Evolutionary conservation across 2,888 invertebrate species (phyloP), one percentile per base, ranked within the genome.

Genomic region (Criorhina ranunculi): DNA sequence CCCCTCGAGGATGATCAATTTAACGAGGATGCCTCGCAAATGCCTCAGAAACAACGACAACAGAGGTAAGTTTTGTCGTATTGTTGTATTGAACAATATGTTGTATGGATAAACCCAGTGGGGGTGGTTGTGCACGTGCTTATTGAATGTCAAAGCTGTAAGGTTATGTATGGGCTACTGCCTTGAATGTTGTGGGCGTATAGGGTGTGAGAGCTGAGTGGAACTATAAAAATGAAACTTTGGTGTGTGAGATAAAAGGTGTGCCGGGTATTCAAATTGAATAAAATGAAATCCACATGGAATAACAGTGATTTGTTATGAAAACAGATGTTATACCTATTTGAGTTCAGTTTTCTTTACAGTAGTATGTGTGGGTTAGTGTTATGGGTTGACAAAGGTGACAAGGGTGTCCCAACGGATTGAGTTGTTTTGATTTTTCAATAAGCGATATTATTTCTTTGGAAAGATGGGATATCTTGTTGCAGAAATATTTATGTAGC

Each of bases 1-100:
- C 87, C 89, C 7, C 83, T 90, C 29, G 91, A 92, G 81, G 91
- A 91, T 87, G 92, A 92, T 86, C 89, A 89, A 78, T 92, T 92
- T 87, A 89, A 89, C 67, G 90, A 90, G 82, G 90, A 91, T 81
- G 89, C 89, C 62, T 86, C 88, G 29, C 90, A 90, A 87, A 89
- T 91, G 86, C 87, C 91, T 8, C 89, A 89, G 79, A 90, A 90
- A 85, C 90, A 88, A 40, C 87, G 88, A 79, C 88, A 87, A 78
- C 91, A 90, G 86, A 90, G 91, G 91, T 92, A 86, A 85, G 86
- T 67, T 70, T 15, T 33, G 3, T 24, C 11, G 6, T 11, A 24
- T 19, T 55, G 12, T 42, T 15, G 33, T 19, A 8, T 55, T 40
- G 17, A 29, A 24, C 24, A 42, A 9, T 6, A 11, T 42, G 3